Evolutionary conservation across 2,797 vertebrate species (phyloP), one percentile per base, ranked within the genome.

Genomic region (Scleropages formosus): DNA sequence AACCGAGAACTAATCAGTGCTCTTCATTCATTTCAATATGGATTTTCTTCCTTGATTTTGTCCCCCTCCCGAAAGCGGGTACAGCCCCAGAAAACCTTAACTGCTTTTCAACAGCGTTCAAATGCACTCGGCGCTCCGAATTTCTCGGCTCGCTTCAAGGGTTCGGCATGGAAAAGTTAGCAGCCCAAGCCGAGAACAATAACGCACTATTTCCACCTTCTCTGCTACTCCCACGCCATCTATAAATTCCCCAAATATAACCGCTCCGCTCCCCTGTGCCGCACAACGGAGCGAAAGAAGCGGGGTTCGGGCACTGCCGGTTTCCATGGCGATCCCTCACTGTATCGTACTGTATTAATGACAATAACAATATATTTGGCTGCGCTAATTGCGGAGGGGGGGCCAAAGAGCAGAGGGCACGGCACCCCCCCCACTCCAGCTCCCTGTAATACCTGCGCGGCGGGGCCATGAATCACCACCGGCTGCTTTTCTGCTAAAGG

Each of bases 321-420:
- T 49, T 73, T 62, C 20, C 58, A 63, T 9, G 20, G 39, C 58
- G 24, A 62, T n/a, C 44, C 49, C 72, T 31, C 58, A 46, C 58
- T 15, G 15, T 22, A 22, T 73, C 39, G 16, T 62, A 59, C 20
- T 0, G 62, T 73, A 62, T 61, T 73, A 61, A 73, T 73, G 72
- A 73, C 72, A 49, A 73, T 62, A 73, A 62, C 61, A 73, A 73
- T 63, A 73, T 61, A 73, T 73, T 59, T 73, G 72, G 72, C 58
- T 62, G 64, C 20, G 64, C 74, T 75, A 75, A 69, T 75, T 75
- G 74, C 22, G 60, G 70, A 47, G 39, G 64, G 47, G 44, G 26
- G 56, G 74, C 75, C 63, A 68, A 60, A 66, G 53, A 51, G 65
- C 66, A 27, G 13, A n/a, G 56, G 15, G 51, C 65, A 27, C 22